Evolutionary conservation across 2,113 vertebrate species (phyloP), one percentile per base, ranked within the genome.

Genomic region (Amblyornis subalaris): DNA sequence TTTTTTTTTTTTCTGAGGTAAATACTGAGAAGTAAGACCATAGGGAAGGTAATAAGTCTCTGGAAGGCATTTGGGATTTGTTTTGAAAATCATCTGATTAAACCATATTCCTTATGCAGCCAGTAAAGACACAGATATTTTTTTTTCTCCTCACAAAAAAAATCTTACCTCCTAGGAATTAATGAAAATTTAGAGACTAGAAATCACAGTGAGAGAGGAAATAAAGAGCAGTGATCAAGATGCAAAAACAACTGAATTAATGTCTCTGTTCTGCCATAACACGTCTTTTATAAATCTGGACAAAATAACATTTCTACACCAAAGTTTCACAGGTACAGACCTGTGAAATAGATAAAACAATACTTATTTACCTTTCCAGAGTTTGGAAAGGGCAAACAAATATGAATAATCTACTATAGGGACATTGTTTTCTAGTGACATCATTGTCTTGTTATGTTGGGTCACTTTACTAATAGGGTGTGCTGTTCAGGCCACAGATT

Each of bases 31-130:
- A 65, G 29, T 42, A 83, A 54, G 47, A 40, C 47, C 14, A 25
- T 17, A 70, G 5, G 20, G 20, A 75, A 81, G 10, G n/a, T 24
- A 89, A 33, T 57, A 88, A 74, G 15, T 71, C 15, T 36, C 35
- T 67, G 20, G 12, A 90, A 87, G 12, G 2, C 31, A 55, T 28
- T 29, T 51, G 51, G 51, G 65, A 74, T 90, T 96, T 88, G 21
- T 90, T 90, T 93, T 86, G 12, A 87, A 83, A 93, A 71, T 66
- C 14, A 53, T 64, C 40, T 90, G 55, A 70, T 88, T 86, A 90
- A 94, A 35, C 29, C 2, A 3, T 19, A 7, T 54, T 79, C 29
- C 23, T 94, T 42, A 62, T 0, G 0, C 16, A 85, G 28, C 8
- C 38, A 28, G 29, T 77, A 94, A 83, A 85, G 66, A 17, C 15